Base-by-base conservation (phyloP, 2,113 vertebrate genomes). In the Cryptotis parvus region DNA sequence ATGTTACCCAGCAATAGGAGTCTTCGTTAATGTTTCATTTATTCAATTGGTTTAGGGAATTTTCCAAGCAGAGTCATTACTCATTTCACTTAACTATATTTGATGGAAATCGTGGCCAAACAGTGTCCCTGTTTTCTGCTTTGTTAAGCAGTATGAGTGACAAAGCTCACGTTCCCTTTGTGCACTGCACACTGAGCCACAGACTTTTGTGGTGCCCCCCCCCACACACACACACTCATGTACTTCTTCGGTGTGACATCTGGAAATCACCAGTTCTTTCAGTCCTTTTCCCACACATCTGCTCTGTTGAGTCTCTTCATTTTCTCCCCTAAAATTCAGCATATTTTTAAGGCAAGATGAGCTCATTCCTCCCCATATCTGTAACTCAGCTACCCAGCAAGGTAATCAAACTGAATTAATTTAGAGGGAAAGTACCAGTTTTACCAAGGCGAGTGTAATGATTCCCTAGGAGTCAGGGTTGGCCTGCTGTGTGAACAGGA, bases 51-150 rank as follows among this genome's bases (percentile, higher is more conserved):
- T 81, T 95, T 65, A 73, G 58, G 29, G 24, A 89, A 87, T 66
- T 94, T 93, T 81, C 92, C 68, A 89, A 84, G 16, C 29, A 70
- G 55, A 80, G 61, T 3, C 45, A 41, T 72, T 81, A 87, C 65
- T 81, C n/a, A 58, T 72, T 89, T 92, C 55, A 65, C 22, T 65
- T 87, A 83, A 87, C 77, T 77, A 41, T 9, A 76, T 26, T 77
- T 84, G 78, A 86, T n/a, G 65, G 79, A 61, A 90, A 92, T 26
- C 82, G 77, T 76, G 24, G 39, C 52, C 77, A 77, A 79, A 87
- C 26, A 52, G 31, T 14, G 27, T 11, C n/a, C 4, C 5, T 16
- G 31, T 78, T 65, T 93, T 80, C 76, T 84, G 70, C 41, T 78
- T 66, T 15, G 10, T 79, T 87, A 61, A 82, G 63, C 31, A 79